Base-by-base conservation (phyloP, 2,797 vertebrate genomes). In the Parauchenoglanis ngamensis region DNA sequence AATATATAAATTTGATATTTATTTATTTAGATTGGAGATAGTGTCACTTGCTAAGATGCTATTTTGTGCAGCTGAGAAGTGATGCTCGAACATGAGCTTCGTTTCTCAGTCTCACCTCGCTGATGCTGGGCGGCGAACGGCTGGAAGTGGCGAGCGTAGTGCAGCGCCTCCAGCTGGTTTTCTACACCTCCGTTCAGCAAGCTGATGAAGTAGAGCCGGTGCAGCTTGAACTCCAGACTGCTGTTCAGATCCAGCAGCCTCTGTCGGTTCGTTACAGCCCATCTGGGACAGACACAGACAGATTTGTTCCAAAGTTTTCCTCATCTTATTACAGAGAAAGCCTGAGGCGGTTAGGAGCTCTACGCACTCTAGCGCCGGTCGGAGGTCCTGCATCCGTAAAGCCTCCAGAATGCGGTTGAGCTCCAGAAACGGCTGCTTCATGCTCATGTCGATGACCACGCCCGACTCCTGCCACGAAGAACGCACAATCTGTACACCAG, bases 341-440 rank as follows among this genome's bases (percentile, higher is more conserved):
- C 67, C 35, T 40, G 59, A 84, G 8, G 54, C 7, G 46, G 0
- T 86, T 81, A 56, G 0, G 59, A 76, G 31, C 5, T 12, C 56
- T 35, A 92, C 96, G 75, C 95, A 98, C 97, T 97, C 96, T 89
- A 98, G 87, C 0, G 97, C 97, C 3, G 97, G 97, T 88, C 96
- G 93, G 76, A 97, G 95, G 92, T 98, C 96, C 92, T 97, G 97
- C 93, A 96, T 96, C 57, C 96, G 95, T 89, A 98, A 94, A 85
- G 97, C 97, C 95, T 97, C 97, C 65, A 98, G 93, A 90, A 98
- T 98, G 90, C 97, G 94, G 93, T 97, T 98, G 85, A 98, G 92
- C 91, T 97, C 97, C 88, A 98, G 92, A 90, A 98, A 98, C 70
- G 97, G 97, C 92, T 97, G 97, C 93, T 98, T 97, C 95, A 97